phyloP scores from a whole-genome alignment of 2,113 vertebrate species.

The Hirundichthys speculiger region DNA sequence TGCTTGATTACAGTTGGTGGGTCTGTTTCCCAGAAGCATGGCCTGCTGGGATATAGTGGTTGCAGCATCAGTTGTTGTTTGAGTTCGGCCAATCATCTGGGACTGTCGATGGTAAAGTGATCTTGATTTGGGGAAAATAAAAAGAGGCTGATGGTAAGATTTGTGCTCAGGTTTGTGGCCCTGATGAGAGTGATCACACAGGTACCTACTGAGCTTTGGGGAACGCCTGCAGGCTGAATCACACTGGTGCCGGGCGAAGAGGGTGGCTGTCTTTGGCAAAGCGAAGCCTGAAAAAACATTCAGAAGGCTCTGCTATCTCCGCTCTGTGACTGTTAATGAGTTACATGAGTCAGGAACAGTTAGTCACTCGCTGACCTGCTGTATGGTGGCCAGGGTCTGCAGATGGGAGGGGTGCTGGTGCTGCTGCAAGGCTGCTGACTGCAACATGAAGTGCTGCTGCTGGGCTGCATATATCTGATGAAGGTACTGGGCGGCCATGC shows the following conservation, averaged over 20 bases:
- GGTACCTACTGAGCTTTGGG: constrained; percentile 88
- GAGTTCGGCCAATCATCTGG: constrained; percentile 90
- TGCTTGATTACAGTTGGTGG: constrained; percentile 90
- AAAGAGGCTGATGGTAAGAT: not conserved
- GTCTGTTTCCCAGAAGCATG: constrained; percentile 90
- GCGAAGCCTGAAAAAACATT: constrained; percentile 85
- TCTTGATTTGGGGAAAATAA: constrained; percentile 74
- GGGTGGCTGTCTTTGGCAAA: constrained; percentile 86
- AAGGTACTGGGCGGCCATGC: constrained; percentile 93
- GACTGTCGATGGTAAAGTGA: constrained; percentile 89
- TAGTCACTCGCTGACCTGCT: constrained; percentile 81
- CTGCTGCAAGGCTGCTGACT: constrained; percentile 90
- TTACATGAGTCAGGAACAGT: constrained; percentile 3
- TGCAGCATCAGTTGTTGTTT: constrained; percentile 84
- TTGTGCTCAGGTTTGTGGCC: not conserved
- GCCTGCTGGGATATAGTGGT: constrained; percentile 90
- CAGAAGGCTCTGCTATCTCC: constrained; percentile 55
- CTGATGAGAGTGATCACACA: not conserved
- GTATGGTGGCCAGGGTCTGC: constrained; percentile 88
- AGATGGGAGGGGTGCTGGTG: constrained; percentile 79
- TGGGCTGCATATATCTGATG: constrained; percentile 97
- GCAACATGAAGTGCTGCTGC: constrained; percentile 94
- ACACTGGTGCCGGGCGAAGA: constrained; percentile 85
- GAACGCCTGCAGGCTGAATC: constrained; percentile 85
- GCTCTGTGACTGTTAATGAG: not conserved